Conservation (phyloP, 2,113 vertebrate species). For the Nannospalax galili region DNA sequence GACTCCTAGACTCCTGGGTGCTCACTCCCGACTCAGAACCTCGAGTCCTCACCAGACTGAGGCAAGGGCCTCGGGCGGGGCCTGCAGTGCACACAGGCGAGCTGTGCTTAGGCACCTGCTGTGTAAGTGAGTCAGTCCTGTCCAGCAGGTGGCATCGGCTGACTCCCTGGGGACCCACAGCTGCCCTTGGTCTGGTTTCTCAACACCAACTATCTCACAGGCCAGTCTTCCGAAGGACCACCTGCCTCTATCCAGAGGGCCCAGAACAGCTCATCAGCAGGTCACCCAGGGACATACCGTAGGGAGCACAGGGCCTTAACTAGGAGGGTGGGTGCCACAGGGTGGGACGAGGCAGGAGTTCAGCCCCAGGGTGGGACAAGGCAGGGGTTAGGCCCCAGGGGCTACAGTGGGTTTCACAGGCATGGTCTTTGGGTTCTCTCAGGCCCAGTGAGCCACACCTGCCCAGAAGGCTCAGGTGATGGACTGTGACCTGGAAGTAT, state of each 20-base stretch:
- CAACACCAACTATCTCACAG: no score
- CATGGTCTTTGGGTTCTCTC: no score
- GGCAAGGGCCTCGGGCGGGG: accelerated
- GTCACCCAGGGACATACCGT: not conserved
- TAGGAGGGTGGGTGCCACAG: accelerated
- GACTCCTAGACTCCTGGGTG: not conserved
- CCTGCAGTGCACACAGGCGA: no score
- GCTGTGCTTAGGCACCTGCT: not conserved
- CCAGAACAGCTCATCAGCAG: no score
- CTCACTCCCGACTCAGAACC: not conserved
- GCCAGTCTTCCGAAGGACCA: not conserved
- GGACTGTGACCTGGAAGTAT: not conserved
- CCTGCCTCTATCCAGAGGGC: not conserved
- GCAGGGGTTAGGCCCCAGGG: no score
- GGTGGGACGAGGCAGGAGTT: not conserved
- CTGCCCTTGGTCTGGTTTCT: not conserved
- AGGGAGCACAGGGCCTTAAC: not conserved
- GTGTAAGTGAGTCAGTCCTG: not conserved
- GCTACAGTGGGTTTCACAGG: not conserved
- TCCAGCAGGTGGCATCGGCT: no score
- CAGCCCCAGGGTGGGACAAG: no score
- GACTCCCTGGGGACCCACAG: not conserved
- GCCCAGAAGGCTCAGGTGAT: no score
- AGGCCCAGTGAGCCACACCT: no score
- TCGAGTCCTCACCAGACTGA: accelerated